Evolutionary conservation across 2,797 vertebrate species (phyloP), one percentile per base, ranked within the genome.

Genomic region (Helarctos malayanus): DNA sequence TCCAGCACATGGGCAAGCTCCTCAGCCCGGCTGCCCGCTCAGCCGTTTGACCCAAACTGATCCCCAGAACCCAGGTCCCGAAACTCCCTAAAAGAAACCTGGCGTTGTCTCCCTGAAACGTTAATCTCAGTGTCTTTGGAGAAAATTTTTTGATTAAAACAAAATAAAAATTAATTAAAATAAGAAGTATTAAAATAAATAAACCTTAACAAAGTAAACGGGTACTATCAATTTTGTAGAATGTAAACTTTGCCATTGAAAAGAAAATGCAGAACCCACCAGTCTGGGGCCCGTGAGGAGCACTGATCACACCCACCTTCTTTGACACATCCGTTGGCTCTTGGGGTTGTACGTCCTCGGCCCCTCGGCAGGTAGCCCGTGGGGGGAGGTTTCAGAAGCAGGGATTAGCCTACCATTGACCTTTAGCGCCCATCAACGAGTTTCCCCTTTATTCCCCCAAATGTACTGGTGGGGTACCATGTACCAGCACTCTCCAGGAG

Each of bases 391-490:
- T 11, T 35, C 54, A 1, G 54, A 7, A 35, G 35, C 25, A 0
- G 5, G 3, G 7, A 5, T 25, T 4, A 2, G 27, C 19, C 38
- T 10, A 2, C 6, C 3, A 4, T 10, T 13, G 79, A 45, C 4
- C 27, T 5, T 11, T 0, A 11, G 54, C 35, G 14, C 16, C 59
- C 14, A 49, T 32, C 47, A 4, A 2, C 0, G 35, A 3, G 0
- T 3, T 19, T 61, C 10, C 61, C 29, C 0, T 18, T 1, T 19
- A 6, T 11, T 15, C 7, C 41, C 5, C 0, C 14, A 47, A 56
- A 11, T 3, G 12, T 4, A 1, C 45, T 7, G 2, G 1, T 0
- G 25, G 27, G 0, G 15, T 0, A 2, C 18, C 38, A 3, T 1
- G 12, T 0, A 5, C 63, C 12, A 0, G 15, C 16, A 1, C 12